Evolutionary conservation across 1,140 invertebrate species (phyloP).

Genomic region (Parapsyche elsis): DNA sequence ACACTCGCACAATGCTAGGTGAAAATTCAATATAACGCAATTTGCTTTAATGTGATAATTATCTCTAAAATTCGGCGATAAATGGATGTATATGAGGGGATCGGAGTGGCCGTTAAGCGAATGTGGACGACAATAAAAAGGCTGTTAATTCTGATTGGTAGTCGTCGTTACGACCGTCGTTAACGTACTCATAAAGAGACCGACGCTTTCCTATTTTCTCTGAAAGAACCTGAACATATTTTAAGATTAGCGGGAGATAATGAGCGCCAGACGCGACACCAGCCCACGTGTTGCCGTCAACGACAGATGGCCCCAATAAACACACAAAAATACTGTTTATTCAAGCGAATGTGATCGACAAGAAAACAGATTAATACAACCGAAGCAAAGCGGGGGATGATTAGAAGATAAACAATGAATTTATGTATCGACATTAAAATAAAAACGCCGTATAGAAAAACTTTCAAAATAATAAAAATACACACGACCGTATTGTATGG

Average conservation of each 20-base stretch:
- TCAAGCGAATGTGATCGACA: not conserved
- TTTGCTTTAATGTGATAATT: not conserved
- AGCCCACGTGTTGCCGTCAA: conserved; percentile 23
- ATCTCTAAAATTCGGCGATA: not conserved
- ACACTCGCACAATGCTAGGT: not conserved
- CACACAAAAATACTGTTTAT: conserved; percentile 7
- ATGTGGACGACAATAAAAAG: conserved; percentile 23
- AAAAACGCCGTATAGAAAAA: not conserved
- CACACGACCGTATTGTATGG: no score
- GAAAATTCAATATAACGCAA: not conserved
- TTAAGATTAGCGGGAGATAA: no score
- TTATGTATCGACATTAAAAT: no score
- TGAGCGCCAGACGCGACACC: not conserved
- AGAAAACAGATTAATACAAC: not conserved
- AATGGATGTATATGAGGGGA: no score
- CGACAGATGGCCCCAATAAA: conserved; percentile 32
- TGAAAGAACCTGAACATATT: no score
- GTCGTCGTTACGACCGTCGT: conserved; percentile 6
- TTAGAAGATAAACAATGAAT: not conserved
- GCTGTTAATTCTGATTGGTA: conserved; percentile 17
- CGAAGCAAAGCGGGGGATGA: not conserved
- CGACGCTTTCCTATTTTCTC: no score
- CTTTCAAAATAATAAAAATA: no score
- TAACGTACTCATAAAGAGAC: conserved; percentile 5
- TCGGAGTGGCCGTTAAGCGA: not conserved